Conservation (phyloP, 2,113 vertebrate genomes). For the Heteronetta atricapilla region DNA sequence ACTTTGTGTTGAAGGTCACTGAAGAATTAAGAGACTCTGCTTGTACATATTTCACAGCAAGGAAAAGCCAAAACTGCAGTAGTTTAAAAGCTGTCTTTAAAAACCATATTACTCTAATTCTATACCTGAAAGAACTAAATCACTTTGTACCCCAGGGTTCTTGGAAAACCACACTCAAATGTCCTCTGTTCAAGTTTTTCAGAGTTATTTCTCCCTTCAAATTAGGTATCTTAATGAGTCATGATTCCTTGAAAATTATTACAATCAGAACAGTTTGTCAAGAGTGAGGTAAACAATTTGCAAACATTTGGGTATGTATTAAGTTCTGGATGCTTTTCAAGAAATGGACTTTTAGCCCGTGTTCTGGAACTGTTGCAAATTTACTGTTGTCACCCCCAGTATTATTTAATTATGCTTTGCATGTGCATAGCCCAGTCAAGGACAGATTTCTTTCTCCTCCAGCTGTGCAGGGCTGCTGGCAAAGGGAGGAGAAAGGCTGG, state of each 20-base stretch:
- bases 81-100: background rate
- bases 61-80: background rate
- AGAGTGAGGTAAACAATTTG: background rate
- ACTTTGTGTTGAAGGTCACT: background rate
- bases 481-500: background rate
- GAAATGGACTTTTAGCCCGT: background rate
- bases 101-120: background rate
- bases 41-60: background rate
- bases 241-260: background rate
- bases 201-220: background rate
- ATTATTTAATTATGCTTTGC: background rate
- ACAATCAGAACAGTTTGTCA: background rate
- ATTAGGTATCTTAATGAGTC: background rate
- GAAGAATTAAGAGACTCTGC: background rate
- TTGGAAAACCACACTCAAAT: background rate
- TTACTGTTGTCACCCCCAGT: background rate
- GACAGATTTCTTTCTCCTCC: background rate
- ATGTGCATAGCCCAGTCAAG: rapidly evolving
- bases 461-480: background rate
- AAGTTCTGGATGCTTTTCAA: background rate
- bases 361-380: background rate
- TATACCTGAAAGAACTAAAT: background rate
- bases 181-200: background rate
- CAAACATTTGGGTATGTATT: background rate
- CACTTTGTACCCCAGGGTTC: background rate